Conservation (phyloP, 2,797 vertebrate genomes). For the Gymnoscopelus braueri region DNA sequence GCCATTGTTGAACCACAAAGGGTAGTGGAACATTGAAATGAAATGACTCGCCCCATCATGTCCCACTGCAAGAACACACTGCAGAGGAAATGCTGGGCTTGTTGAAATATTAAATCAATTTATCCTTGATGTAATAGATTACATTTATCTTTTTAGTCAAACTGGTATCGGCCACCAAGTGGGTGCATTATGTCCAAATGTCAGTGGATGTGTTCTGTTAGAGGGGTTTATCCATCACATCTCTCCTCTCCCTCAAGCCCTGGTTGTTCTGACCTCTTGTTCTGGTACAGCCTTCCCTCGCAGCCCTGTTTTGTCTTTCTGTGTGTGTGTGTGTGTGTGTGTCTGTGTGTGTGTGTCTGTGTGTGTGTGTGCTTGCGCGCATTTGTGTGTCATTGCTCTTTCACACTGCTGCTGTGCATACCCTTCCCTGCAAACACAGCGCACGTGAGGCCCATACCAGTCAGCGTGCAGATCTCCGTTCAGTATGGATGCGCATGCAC, state of each 20-base stretch:
- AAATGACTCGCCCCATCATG: no score
- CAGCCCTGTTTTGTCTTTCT: conserved; percentile 28
- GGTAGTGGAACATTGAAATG: no score
- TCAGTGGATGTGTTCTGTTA: background rate
- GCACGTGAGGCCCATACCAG: background rate
- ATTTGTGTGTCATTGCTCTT: no score
- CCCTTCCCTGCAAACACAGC: conserved; percentile 21
- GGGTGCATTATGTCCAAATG: background rate
- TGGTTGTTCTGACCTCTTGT: conserved; percentile 48
- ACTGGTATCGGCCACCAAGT: no score
- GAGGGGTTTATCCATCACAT: no score
- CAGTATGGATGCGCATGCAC: background rate
- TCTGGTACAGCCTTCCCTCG: conserved; percentile 35
- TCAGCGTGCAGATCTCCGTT: background rate
- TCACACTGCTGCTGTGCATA: no score
- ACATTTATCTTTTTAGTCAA: no score
- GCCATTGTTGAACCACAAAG: no score
- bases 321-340: conserved; percentile 11
- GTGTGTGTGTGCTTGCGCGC: background rate
- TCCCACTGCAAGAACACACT: no score
- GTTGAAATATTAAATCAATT: no score
- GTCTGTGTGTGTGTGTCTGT: conserved; percentile 1
- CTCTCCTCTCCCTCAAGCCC: conserved; percentile 27
- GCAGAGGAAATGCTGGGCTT: no score
- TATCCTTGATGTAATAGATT: no score